Percentiles rank a stretch among this genome's conserved stretches.
Conservation (phyloP, 1,140 invertebrate genomes). For the Episyrphus balteatus region DNA sequence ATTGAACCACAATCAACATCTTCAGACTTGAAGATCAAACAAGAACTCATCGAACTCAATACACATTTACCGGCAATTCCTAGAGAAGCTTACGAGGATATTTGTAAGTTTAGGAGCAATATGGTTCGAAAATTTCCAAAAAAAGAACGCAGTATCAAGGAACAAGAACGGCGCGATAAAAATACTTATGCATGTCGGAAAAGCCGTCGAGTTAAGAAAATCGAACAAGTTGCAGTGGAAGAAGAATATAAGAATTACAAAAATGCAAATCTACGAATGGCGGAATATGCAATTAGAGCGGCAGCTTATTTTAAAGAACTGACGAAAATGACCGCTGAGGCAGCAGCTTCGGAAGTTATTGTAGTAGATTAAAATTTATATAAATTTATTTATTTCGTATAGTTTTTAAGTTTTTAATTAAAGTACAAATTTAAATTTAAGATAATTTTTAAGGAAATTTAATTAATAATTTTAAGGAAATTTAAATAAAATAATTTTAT, state of each 20-base stretch:
- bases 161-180: slow-evolving; percentile 1
- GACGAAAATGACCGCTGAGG: not conserved
- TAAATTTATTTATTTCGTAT: not conserved
- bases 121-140: not conserved
- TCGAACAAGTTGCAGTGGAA: not conserved
- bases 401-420: not conserved
- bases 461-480: not conserved
- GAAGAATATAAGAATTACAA: not conserved
- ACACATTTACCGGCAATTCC: slow-evolving; percentile 7
- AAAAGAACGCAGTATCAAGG: not conserved
- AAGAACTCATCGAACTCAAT: no score
- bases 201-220: not conserved
- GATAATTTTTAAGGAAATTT: not conserved
- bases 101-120: not conserved
- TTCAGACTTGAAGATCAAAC: no score
- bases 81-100: slow-evolving; percentile 13
- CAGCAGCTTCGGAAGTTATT: not conserved
- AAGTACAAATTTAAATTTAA: not conserved
- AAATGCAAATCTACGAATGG: not conserved
- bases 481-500: no score
- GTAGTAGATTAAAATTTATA: not conserved
- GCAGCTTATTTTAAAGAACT: not conserved
- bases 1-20: no score
- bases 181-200: not conserved
- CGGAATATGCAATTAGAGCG: not conserved